Conservation (phyloP, 2,113 vertebrate genomes). For the Ardeotis arabs region DNA sequence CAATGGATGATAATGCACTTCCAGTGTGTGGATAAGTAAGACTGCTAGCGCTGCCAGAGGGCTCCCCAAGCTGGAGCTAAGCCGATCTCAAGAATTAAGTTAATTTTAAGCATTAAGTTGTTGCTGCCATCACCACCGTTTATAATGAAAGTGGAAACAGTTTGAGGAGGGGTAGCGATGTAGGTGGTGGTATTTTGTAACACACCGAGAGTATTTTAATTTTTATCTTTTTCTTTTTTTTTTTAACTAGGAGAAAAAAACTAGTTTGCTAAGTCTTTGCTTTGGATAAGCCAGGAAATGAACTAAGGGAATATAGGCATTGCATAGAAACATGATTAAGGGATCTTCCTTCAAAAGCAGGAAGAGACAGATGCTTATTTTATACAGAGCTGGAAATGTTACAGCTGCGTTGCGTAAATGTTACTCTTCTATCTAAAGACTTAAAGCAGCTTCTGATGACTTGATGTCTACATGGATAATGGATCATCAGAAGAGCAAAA, state of each 20-base stretch:
- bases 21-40: neutral
- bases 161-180: neutral
- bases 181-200: neutral
- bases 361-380: neutral
- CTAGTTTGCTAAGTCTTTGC: conserved; percentile 83
- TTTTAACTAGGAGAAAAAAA: conserved; percentile 60
- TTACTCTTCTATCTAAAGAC: neutral
- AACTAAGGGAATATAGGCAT: neutral
- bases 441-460: neutral
- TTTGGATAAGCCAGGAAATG: conserved; percentile 70
- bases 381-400: neutral
- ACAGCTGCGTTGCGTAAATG: neutral
- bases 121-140: neutral
- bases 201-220: conserved; percentile 11
- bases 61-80: conserved; percentile 41
- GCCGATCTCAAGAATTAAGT: conserved; percentile 36
- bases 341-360: neutral
- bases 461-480: neutral
- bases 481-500: neutral
- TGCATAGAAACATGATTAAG: neutral
- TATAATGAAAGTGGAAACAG: neutral
- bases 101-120: conserved; percentile 8
- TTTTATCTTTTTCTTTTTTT: neutral
- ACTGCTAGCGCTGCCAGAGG: neutral
- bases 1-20: conserved; percentile 8